A percentile compares a stretch with the other conserved stretches of the same genome.
Evolutionary conservation across 2,797 vertebrate genomes (phyloP).

Genomic region (Hyperoplus immaculatus): DNA sequence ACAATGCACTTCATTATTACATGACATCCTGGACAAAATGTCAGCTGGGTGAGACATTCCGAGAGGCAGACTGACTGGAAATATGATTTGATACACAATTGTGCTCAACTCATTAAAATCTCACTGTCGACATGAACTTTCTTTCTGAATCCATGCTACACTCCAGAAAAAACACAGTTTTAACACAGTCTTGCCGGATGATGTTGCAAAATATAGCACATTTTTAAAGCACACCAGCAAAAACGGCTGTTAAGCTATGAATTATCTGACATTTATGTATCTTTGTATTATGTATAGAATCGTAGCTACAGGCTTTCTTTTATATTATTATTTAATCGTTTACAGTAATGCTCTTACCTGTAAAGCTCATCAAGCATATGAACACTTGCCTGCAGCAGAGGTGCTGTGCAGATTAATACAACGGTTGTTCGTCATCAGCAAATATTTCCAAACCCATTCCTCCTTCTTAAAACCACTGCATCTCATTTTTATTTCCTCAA

Average conservation of each 20-base stretch:
- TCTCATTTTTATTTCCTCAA: slow-evolving; percentile 39
- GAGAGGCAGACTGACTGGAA: slow-evolving; percentile 3
- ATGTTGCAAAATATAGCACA: background rate
- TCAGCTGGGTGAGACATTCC: slow-evolving; percentile 21
- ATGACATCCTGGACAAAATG: slow-evolving; percentile 32
- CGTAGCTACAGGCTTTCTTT: background rate
- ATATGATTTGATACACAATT: slow-evolving; percentile 8
- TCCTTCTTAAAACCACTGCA: slow-evolving; percentile 18
- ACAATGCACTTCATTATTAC: slow-evolving; percentile 20
- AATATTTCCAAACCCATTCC: slow-evolving; percentile 17
- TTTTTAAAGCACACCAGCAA: background rate
- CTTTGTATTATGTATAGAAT: slow-evolving; percentile 46
- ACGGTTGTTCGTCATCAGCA: slow-evolving; percentile 37
- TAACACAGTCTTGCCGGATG: background rate
- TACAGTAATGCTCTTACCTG: slow-evolving; percentile 34
- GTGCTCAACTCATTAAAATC: background rate
- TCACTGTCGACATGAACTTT: background rate
- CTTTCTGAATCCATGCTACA: background rate
- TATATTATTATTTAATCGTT: slow-evolving; percentile 28
- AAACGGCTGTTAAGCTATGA: slow-evolving; percentile 1
- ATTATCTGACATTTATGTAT: slow-evolving; percentile 32
- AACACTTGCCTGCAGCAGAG: slow-evolving; percentile 44
- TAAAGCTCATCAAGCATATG: slow-evolving; percentile 21
- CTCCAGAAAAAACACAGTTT: background rate
- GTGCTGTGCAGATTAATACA: slow-evolving; percentile 41